A percentile compares a stretch with the other conserved stretches of the same genome.
These are phyloP conservation scores for Eupristina koningsbergeri DNA, from an alignment of 1,140 invertebrate genomes.

Conservation along the genomic window DNA sequence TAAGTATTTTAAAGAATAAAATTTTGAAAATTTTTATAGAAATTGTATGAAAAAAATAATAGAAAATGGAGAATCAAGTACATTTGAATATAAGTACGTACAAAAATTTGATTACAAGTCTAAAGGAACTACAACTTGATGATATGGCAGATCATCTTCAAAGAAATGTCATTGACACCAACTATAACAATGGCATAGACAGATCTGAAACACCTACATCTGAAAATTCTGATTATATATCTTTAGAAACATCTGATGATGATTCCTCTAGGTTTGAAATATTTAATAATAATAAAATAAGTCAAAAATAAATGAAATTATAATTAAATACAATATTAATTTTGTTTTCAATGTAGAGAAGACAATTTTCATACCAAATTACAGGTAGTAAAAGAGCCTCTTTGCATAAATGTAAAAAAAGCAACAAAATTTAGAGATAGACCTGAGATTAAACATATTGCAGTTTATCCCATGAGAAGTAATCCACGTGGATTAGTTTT, in stretches of 20 bases:
- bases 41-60: background rate
- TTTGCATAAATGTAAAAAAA: conserved; percentile 63
- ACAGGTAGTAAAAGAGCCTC: conserved; percentile 50
- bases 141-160: conserved; percentile 58
- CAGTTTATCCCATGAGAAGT: conserved; percentile 72
- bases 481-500: conserved; percentile 76
- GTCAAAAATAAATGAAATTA: conserved; percentile 31
- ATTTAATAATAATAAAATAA: conserved; percentile 16
- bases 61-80: conserved; percentile 42
- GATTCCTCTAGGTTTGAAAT: conserved; percentile 32
- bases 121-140: conserved; percentile 56
- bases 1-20: background rate
- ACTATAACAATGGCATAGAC: conserved; percentile 24
- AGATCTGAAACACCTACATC: background rate
- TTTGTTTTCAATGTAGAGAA: conserved; percentile 47
- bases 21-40: background rate
- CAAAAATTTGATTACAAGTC: conserved; percentile 55
- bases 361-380: conserved; percentile 59
- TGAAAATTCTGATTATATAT: conserved; percentile 41
- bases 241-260: conserved; percentile 34
- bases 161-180: conserved; percentile 37
- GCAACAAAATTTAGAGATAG: conserved; percentile 63
- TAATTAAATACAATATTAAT: conserved; percentile 13
- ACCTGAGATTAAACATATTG: conserved; percentile 50
- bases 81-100: conserved; percentile 54